A percentile compares a stretch with the other conserved stretches of the same genome.
phyloP scores from a whole-genome alignment of 2,797 vertebrate species.

The Dendrocincla tyrannina region DNA sequence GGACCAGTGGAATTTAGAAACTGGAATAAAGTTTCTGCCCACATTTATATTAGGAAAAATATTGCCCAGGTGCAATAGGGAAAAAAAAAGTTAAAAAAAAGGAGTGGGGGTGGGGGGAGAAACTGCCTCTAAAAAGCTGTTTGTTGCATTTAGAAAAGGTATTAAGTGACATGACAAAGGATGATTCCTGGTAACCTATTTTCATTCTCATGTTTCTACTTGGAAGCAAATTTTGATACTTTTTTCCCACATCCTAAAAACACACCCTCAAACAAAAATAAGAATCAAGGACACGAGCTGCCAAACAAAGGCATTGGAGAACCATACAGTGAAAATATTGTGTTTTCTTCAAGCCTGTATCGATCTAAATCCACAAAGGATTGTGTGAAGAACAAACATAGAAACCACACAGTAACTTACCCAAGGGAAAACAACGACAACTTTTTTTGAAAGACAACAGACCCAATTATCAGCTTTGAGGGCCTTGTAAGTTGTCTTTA shows the following conservation, averaged over 20 bases:
- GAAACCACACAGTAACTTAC: not conserved
- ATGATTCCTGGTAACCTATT: not conserved
- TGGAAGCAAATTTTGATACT: not conserved
- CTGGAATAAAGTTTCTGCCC: not conserved
- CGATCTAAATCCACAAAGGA: conserved; percentile 12
- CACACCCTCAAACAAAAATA: not conserved
- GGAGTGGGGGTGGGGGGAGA: not conserved
- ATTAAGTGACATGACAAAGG: not conserved
- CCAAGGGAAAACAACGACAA: not conserved
- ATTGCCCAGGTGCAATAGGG: not conserved
- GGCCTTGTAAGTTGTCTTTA: not conserved
- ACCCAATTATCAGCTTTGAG: not conserved
- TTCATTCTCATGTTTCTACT: not conserved
- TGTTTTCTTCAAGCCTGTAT: not conserved
- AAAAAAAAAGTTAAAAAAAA: too few relatives aligned
- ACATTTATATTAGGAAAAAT: not conserved
- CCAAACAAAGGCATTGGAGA: not conserved
- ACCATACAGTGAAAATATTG: not conserved
- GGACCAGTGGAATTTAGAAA: not conserved
- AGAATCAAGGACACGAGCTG: not conserved
- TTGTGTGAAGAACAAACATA: not conserved
- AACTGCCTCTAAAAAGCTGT: not conserved
- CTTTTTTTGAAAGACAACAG: not conserved
- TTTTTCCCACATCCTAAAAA: not conserved
- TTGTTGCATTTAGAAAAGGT: not conserved